These are phyloP conservation scores for Lutraria lutraria DNA, from an alignment of 2,888 invertebrate species.

Conservation along the genomic window DNA sequence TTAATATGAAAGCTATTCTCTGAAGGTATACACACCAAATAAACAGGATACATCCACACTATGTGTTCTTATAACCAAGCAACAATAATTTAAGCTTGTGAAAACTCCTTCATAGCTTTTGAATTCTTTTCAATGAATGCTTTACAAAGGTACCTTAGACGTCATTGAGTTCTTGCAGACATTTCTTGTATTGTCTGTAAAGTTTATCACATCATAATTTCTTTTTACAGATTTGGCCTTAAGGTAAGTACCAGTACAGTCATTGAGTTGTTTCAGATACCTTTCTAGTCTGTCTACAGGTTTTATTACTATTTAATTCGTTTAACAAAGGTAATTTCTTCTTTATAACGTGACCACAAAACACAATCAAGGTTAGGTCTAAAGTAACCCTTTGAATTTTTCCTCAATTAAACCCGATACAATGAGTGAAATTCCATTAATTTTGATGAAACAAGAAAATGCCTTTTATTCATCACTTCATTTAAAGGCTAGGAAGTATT, in stretches of 20 bases:
- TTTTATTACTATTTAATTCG: constrained; percentile 5
- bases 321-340: not conserved
- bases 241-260: not conserved
- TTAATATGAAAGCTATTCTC: no score
- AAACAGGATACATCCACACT: not conserved
- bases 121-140: not conserved
- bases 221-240: not conserved
- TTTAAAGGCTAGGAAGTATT: not conserved
- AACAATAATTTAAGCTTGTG: not conserved
- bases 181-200: no score
- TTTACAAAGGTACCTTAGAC: no score
- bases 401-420: not conserved
- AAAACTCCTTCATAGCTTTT: not conserved
- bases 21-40: not conserved
- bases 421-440: not conserved
- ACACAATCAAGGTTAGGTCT: not conserved
- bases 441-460: constrained; percentile 13
- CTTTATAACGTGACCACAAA: not conserved
- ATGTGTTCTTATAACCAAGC: not conserved
- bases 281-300: not conserved
- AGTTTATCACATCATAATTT: no score
- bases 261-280: not conserved
- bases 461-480: not conserved
- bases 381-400: not conserved
- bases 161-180: no score